Percentiles rank a stretch among this genome's conserved stretches.
phyloP scores from a whole-genome alignment of 64 coral and sea anemone genomes.

The Dendrophyllia cribrosa region DNA sequence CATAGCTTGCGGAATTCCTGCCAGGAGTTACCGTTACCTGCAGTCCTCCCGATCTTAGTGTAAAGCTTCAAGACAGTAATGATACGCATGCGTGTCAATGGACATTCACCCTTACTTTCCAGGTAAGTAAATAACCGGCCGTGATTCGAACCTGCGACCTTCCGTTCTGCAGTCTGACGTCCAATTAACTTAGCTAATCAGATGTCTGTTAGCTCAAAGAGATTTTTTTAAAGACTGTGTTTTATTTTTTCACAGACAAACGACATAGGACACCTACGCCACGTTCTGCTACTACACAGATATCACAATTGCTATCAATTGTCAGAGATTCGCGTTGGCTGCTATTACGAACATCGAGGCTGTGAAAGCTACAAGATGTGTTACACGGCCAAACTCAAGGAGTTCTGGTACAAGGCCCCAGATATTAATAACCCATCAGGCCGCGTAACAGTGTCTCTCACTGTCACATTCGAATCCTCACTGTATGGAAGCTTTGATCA shows the following conservation, averaged over 20 bases:
- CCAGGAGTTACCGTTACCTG: constrained; percentile 20
- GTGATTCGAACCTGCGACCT: too few relatives aligned
- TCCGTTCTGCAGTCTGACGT: too few relatives aligned
- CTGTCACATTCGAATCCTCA: not conserved
- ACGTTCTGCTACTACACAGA: not conserved
- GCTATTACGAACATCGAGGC: not conserved
- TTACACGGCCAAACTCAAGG: not conserved
- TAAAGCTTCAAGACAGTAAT: constrained; percentile 47
- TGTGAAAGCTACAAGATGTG: not conserved
- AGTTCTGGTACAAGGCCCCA: not conserved
- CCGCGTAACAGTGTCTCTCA: not conserved
- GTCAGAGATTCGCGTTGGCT: not conserved
- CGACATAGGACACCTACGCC: not conserved
- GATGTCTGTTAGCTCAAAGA: too few relatives aligned
- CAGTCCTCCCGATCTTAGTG: constrained; percentile 18
- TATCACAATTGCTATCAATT: constrained; percentile 15
- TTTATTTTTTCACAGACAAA: not conserved
- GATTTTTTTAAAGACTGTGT: too few relatives aligned
- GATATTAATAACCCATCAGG: not conserved
- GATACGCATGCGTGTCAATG: not conserved
- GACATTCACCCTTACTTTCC: constrained; percentile 31
- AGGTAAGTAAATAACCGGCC: constrained; percentile 21
- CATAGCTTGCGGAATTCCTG: constrained; percentile 2
- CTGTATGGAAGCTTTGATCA: constrained; percentile 68
- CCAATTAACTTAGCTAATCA: too few relatives aligned